Percentiles rank a stretch among this genome's conserved stretches.
Evolutionary conservation across 2,888 invertebrate genomes (phyloP).

Genomic region (Drosophila koepferae): DNA sequence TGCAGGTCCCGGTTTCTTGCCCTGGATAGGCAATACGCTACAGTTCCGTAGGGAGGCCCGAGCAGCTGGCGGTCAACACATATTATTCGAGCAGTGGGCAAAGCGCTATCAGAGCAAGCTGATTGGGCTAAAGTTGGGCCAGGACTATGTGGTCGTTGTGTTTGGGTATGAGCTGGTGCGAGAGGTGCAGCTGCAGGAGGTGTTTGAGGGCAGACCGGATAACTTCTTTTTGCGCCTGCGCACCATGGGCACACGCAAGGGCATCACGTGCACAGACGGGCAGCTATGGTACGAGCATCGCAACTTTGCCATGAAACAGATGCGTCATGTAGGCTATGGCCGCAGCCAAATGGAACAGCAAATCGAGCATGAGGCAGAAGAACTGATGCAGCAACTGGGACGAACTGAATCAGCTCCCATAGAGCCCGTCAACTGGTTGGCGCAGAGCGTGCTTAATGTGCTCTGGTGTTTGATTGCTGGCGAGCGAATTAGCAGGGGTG

Average conservation of each 20-base stretch:
- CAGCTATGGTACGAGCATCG: constrained; percentile 87
- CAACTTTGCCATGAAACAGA: constrained; percentile 86
- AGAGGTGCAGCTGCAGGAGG: constrained; percentile 87
- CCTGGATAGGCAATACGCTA: constrained; percentile 83
- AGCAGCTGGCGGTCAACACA: constrained; percentile 86
- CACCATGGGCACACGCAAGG: constrained; percentile 87
- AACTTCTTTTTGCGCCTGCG: constrained; percentile 88
- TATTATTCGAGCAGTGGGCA: constrained; percentile 86
- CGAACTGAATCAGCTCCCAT: constrained; percentile 62
- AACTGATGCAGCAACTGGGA: constrained; percentile 82
- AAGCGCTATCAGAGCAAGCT: constrained; percentile 86
- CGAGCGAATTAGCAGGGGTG: constrained; percentile 84
- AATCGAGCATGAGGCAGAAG: constrained; percentile 86
- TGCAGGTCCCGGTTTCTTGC: constrained; percentile 83
- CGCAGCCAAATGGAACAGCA: constrained; percentile 86
- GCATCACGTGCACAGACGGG: constrained; percentile 88
- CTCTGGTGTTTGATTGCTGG: constrained; percentile 88
- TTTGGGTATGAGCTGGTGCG: constrained; percentile 86
- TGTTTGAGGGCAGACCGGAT: constrained; percentile 89
- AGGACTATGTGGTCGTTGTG: constrained; percentile 86
- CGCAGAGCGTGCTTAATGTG: constrained; percentile 88
- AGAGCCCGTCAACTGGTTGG: constrained; percentile 85
- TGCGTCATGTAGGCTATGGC: constrained; percentile 87
- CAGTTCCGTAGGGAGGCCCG: constrained; percentile 81
- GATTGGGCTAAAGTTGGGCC: constrained; percentile 87